These are phyloP conservation scores for Sogatella furcifera DNA, from an alignment of 1,140 invertebrate species.

Conservation along the genomic window DNA sequence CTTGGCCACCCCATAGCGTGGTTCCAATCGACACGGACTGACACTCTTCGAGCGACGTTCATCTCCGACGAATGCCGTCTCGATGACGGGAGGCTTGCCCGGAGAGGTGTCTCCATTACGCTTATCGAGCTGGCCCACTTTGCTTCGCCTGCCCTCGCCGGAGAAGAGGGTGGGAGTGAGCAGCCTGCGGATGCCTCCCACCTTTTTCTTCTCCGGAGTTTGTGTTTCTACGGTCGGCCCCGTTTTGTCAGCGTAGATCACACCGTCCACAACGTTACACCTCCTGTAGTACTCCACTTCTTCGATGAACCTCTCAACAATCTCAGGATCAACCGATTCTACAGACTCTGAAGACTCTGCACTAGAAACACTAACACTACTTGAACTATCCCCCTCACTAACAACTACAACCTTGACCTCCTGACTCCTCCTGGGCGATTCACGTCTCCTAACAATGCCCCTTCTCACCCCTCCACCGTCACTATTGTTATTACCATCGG, in stretches of 20 bases:
- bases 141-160: constrained; percentile 3
- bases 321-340: background rate
- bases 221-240: constrained; percentile 11
- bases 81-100: constrained; percentile 9
- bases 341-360: background rate
- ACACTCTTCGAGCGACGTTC: constrained; percentile 16
- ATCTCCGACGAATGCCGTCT: constrained; percentile 17
- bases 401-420: background rate
- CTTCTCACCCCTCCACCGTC: background rate
- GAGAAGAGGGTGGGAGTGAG: constrained; percentile 15
- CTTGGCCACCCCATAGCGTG: constrained; percentile 8
- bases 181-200: constrained; percentile 13
- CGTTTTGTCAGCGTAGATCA: constrained; percentile 4
- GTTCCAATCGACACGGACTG: constrained; percentile 11
- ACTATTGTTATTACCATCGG: background rate
- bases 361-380: background rate
- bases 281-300: background rate
- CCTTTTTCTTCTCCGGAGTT: constrained; percentile 8
- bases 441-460: background rate
- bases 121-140: background rate
- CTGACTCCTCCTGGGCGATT: background rate
- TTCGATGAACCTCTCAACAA: background rate
- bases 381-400: background rate
- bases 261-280: background rate
- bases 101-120: background rate